Evolutionary conservation across 2,888 invertebrate species (phyloP).

Genomic region (Caenorhabditis sp.): DNA sequence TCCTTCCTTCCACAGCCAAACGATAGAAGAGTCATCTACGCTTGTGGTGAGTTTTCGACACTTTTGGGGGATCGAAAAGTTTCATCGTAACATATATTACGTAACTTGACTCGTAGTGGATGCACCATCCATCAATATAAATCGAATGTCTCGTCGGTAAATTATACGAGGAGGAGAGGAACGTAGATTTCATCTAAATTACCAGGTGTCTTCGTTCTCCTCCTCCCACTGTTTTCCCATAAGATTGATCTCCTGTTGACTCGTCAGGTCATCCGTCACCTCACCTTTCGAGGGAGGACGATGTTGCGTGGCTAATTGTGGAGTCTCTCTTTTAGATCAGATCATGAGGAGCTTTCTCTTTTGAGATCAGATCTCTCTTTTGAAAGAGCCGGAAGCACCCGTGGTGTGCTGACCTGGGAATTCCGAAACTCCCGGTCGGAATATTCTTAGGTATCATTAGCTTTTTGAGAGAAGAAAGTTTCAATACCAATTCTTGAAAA

Average conservation of each 20-base stretch:
- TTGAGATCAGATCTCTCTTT: too few species aligned
- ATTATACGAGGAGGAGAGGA: not conserved
- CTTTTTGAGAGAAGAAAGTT: too few species aligned
- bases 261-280: not conserved
- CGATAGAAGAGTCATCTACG: slow-evolving; percentile 82
- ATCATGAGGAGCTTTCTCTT: too few species aligned
- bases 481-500: too few species aligned
- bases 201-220: slow-evolving; percentile 1
- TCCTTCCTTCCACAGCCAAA: slow-evolving; percentile 80
- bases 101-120: too few species aligned
- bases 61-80: not conserved
- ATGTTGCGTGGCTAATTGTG: too few species aligned
- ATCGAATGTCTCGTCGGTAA: not conserved
- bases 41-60: slow-evolving; percentile 76
- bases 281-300: too few species aligned
- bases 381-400: not conserved
- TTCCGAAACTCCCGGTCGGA: too few species aligned
- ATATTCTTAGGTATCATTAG: too few species aligned
- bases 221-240: not conserved
- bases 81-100: too few species aligned
- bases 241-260: not conserved
- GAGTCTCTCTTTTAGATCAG: too few species aligned
- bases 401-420: too few species aligned
- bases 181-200: not conserved
- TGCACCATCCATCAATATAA: not conserved